These are phyloP conservation scores for Leptonema lineaticorne DNA, from an alignment of 1,140 invertebrate genomes.

Conservation along the genomic window DNA sequence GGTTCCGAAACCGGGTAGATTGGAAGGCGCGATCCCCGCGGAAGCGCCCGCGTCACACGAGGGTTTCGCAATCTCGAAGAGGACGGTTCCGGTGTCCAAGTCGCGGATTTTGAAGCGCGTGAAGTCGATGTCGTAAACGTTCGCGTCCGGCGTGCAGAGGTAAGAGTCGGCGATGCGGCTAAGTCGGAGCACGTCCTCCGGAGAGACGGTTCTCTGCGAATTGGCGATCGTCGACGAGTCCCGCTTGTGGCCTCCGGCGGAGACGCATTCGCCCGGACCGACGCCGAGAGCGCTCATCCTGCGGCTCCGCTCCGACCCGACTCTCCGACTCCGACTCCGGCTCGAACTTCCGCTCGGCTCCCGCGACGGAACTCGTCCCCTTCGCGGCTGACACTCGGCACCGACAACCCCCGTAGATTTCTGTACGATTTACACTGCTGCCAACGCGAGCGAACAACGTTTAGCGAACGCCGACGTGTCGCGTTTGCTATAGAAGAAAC, in stretches of 20 bases:
- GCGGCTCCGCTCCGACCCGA: neutral
- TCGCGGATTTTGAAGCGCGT: constrained; percentile 96
- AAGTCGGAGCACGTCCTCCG: constrained; percentile 64
- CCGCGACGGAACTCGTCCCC: neutral
- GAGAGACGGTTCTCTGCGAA: constrained; percentile 54
- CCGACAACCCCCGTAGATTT: too few species aligned
- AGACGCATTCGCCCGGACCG: neutral
- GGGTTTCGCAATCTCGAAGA: constrained; percentile 98
- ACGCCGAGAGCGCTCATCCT: neutral
- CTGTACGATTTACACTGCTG: neutral
- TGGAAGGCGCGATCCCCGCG: constrained; percentile 47
- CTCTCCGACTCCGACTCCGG: neutral
- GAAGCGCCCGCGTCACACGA: constrained; percentile 49
- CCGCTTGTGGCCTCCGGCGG: neutral
- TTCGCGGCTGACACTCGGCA: neutral
- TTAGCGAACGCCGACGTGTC: neutral
- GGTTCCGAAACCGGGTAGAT: neutral
- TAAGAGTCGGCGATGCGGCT: constrained; percentile 71
- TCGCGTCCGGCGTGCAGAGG: constrained; percentile 91
- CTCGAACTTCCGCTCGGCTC: neutral
- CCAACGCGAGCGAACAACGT: neutral
- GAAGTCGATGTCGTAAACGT: constrained; percentile 98
- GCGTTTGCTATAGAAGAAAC: too few species aligned
- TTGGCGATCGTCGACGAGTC: constrained; percentile 12
- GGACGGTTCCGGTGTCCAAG: constrained; percentile 85